Evolutionary conservation across 2,797 vertebrate genomes (phyloP).

Genomic region (Urosaurus nigricauda): DNA sequence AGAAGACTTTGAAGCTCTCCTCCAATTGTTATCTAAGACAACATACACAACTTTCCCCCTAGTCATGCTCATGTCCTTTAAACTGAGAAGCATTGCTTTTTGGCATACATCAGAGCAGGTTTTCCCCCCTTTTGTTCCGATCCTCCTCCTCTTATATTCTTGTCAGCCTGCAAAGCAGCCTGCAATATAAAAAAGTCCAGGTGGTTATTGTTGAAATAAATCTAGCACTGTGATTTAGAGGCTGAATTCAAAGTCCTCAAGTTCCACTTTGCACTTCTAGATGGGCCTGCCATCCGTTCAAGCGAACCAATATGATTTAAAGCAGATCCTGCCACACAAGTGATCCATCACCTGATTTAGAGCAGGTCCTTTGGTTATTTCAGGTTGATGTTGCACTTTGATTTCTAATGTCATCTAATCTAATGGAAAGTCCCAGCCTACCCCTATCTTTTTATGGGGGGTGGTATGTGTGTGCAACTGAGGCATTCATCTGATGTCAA

Average conservation of each 20-base stretch:
- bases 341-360: conserved; percentile 58
- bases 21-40: background rate
- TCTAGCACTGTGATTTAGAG: conserved; percentile 65
- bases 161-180: background rate
- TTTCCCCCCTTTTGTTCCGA: background rate
- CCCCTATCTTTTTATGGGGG: conserved; percentile 28
- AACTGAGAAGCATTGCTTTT: background rate
- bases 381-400: conserved; percentile 60
- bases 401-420: conserved; percentile 38
- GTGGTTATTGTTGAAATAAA: conserved; percentile 57
- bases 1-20: background rate
- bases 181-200: conserved; percentile 28
- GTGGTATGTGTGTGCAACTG: background rate
- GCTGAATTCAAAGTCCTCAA: conserved; percentile 59
- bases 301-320: conserved; percentile 62
- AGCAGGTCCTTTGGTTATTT: conserved; percentile 51
- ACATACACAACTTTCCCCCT: background rate
- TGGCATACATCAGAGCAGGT: background rate
- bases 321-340: conserved; percentile 38
- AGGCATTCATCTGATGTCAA: conserved; percentile 12
- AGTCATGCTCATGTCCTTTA: background rate
- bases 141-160: background rate
- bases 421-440: conserved; percentile 59
- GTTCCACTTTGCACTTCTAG: conserved; percentile 56
- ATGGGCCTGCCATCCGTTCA: conserved; percentile 45